Conservation (phyloP, 2,797 vertebrate species). For the Staurois parvus region DNA sequence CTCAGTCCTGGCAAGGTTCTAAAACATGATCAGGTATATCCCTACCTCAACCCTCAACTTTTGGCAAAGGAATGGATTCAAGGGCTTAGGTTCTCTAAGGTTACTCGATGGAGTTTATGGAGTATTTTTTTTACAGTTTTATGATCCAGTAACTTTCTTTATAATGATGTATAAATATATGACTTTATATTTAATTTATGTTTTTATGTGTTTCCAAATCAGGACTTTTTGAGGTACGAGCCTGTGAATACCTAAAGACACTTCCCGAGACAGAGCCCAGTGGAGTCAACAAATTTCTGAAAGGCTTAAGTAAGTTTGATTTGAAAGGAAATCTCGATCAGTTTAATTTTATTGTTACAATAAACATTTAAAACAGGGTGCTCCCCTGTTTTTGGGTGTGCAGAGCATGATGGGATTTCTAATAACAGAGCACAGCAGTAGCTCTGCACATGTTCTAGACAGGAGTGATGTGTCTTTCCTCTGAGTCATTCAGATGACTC, state of each 20-base stretch:
- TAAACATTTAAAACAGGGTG: neutral
- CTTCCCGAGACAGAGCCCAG: slow-evolving; percentile 86
- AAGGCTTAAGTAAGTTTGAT: slow-evolving; percentile 86
- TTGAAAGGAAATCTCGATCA: neutral
- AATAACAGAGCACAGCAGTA: neutral
- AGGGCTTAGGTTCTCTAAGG: neutral
- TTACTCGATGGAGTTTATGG: neutral
- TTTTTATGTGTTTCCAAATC: neutral
- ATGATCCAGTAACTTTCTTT: neutral
- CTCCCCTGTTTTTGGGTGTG: neutral
- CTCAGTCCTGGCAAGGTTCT: too few relatives aligned
- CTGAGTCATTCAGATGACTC: neutral
- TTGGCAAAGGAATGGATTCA: neutral
- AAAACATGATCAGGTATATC: too few relatives aligned
- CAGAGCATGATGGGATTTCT: neutral
- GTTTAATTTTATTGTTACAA: neutral
- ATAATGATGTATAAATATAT: neutral
- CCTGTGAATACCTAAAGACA: slow-evolving; percentile 87
- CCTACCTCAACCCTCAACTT: too few relatives aligned
- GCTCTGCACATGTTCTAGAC: neutral
- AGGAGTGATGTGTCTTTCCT: neutral
- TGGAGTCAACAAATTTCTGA: slow-evolving; percentile 91
- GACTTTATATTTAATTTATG: neutral
- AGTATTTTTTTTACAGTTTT: neutral
- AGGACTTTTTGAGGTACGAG: slow-evolving; percentile 95